Evolutionary conservation across 2,797 vertebrate genomes (phyloP).

Genomic region (Pelodytes ibericus): DNA sequence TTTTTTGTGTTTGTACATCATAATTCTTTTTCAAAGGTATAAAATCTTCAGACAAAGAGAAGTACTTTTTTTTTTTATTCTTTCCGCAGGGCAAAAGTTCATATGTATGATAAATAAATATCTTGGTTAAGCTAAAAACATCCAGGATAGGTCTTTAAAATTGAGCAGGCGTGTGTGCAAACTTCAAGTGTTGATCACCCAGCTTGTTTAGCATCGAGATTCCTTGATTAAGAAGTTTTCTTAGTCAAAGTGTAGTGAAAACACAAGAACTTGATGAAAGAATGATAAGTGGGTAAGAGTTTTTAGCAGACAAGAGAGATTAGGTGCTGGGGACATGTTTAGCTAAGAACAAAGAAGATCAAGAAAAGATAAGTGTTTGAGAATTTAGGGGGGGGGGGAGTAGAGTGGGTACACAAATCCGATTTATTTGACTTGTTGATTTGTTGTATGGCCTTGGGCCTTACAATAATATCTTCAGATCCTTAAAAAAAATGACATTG

Average conservation of each 20-base stretch:
- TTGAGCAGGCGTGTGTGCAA: neutral
- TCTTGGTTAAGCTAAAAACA: neutral
- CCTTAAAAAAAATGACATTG: too few relatives aligned
- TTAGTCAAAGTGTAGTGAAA: conserved; percentile 47
- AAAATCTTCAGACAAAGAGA: too few relatives aligned
- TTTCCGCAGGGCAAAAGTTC: neutral
- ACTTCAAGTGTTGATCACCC: conserved; percentile 22
- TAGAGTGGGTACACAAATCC: conserved; percentile 13
- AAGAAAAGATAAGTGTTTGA: conserved; percentile 48
- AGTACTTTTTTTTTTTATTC: neutral
- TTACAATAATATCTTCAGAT: neutral
- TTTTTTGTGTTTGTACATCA: too few relatives aligned
- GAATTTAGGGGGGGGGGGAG: conserved; percentile 36
- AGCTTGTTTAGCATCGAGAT: conserved; percentile 9
- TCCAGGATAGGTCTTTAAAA: too few relatives aligned
- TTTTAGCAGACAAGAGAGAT: conserved; percentile 52
- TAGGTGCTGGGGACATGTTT: conserved; percentile 47
- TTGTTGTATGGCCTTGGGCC: conserved; percentile 36
- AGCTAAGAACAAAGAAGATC: conserved; percentile 48
- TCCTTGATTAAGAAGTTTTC: conserved; percentile 45
- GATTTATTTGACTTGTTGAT: conserved; percentile 32
- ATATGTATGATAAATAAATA: neutral
- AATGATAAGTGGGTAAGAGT: conserved; percentile 51
- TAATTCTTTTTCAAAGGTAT: too few relatives aligned
- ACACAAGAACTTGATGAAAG: conserved; percentile 53